phyloP scores from a whole-genome alignment of 2,888 invertebrate genomes.

The Galeruca laticollis region DNA sequence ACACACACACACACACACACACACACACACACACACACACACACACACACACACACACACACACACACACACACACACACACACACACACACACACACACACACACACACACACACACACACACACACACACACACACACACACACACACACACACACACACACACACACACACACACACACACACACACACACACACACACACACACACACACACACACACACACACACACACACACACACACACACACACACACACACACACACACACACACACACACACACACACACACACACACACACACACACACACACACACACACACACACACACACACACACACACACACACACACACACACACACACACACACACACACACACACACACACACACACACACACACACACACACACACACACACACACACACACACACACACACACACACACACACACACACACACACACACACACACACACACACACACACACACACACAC shows the following conservation, averaged over 20 bases:
- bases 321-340: slow-evolving; percentile 1
- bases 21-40: slow-evolving; percentile 1
- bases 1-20: neutral
- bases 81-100: slow-evolving; percentile 1
- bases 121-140: slow-evolving; percentile 1
- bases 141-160: slow-evolving; percentile 1
- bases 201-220: slow-evolving; percentile 1
- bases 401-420: slow-evolving; percentile 1
- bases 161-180: slow-evolving; percentile 1
- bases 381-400: neutral
- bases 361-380: slow-evolving; percentile 1
- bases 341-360: neutral
- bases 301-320: neutral
- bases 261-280: neutral
- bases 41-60: neutral
- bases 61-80: slow-evolving; percentile 1
- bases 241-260: slow-evolving; percentile 1
- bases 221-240: slow-evolving; percentile 1
- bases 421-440: neutral
- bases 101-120: slow-evolving; percentile 1
- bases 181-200: slow-evolving; percentile 1
- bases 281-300: neutral
- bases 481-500: neutral
- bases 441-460: neutral
- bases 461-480: slow-evolving; percentile 1